phyloP scores from a whole-genome alignment of 2,113 vertebrate genomes.

The Xiphophorus maculatus region DNA sequence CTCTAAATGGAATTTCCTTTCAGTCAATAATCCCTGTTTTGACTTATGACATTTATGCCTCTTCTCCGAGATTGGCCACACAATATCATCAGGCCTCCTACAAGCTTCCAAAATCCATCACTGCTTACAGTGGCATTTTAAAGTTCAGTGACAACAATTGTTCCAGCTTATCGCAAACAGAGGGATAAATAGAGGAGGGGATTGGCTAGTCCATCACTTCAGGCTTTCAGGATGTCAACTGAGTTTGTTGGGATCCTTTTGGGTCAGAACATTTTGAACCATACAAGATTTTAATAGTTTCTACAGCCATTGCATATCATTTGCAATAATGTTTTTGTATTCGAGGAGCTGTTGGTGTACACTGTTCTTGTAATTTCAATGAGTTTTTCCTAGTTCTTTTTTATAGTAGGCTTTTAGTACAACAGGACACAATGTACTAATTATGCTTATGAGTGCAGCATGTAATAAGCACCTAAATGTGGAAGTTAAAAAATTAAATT shows the following conservation, averaged over 20 bases:
- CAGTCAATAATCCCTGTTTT: conserved; percentile 38
- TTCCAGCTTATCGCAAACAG: conserved; percentile 53
- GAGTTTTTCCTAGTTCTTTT: too few species aligned
- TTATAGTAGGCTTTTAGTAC: too few species aligned
- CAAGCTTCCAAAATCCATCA: conserved; percentile 49
- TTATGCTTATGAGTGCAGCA: too few species aligned
- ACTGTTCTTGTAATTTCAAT: too few species aligned
- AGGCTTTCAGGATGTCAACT: conserved; percentile 30
- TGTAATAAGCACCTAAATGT: too few species aligned
- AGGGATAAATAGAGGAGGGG: conserved; percentile 42
- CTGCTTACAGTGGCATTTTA: conserved; percentile 41
- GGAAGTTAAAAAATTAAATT: too few species aligned
- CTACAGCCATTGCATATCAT: too few species aligned
- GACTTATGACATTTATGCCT: conserved; percentile 40
- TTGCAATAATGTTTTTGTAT: too few species aligned
- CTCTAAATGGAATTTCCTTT: conserved; percentile 8
- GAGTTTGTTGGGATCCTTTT: conserved; percentile 28
- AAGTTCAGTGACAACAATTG: conserved; percentile 23
- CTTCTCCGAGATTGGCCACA: conserved; percentile 29
- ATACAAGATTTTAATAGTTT: neutral
- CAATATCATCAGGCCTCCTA: conserved; percentile 36
- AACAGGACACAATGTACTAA: too few species aligned
- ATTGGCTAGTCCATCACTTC: conserved; percentile 52
- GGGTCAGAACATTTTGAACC: conserved; percentile 1
- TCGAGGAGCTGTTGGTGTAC: too few species aligned